Evolutionary conservation across 2,888 invertebrate genomes (phyloP), one percentile per base, ranked within the genome.

Genomic region (Patella pellucida): DNA sequence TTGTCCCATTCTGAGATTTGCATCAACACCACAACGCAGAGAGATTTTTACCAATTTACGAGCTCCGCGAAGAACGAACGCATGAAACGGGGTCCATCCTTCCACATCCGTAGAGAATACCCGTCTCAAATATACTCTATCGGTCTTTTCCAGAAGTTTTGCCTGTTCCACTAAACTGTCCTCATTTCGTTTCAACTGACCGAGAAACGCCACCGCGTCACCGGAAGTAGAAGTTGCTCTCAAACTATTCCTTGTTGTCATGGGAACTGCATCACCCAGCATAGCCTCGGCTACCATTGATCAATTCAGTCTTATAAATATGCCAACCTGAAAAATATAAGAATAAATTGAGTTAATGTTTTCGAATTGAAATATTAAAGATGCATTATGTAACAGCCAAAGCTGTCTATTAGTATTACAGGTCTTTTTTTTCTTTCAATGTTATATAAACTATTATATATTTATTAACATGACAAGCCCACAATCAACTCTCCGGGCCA

Each of bases 21-120:
- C 84, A 71, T 84, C 82, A 0, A 86, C 85, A 0, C 85, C 85
- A 0, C 85, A 78, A 68, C 81, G 83, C 15, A 86, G 74, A 27
- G 85, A 84, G 27, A 83, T 72, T 79, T 88, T 88, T 31, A 87
- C 78, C 74, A 86, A 81, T 75, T 85, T 85, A 5, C 85, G 77
- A 11, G 85, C 84, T 16, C 88, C 87, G n/a, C 84, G 81, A 9
- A 88, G 77, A 15, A 85, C 85, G 72, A 85, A 86, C 16, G 88
- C 88, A 76, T 88, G 88, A 71, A 88, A 84, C 14, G 85, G 85
- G n/a, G 88, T 86, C 88, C 88, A 88, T 12, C 86, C 85, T 54
- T 87, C 87, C 0, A 87, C 82, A 15, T 80, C 75, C 2, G 83
- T 79, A 69, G 82, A 80, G 41, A 88, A 86, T 12, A 87, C 82